A percentile compares a stretch with the other conserved stretches of the same genome.
Conservation (phyloP, 2,888 invertebrate species). For the Phasia obesa region DNA sequence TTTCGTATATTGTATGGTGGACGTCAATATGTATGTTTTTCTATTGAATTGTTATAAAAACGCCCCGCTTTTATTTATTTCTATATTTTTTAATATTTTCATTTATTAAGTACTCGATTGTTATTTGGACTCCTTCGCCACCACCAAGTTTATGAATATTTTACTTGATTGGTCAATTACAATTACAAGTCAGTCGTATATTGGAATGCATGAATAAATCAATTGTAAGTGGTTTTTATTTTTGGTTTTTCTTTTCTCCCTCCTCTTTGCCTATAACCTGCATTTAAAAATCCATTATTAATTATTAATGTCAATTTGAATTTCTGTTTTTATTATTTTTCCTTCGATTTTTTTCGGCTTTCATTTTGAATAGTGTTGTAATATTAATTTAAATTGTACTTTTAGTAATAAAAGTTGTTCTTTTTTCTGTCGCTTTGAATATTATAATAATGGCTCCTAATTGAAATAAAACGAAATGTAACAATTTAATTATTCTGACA, state of each 20-base stretch:
- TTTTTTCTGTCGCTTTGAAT: no score
- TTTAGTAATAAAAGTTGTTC: no score
- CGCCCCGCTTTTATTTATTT: not conserved
- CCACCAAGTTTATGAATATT: conserved; percentile 61
- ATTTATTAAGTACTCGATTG: conserved; percentile 48
- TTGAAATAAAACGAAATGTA: no score
- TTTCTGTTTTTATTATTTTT: conserved; percentile 24
- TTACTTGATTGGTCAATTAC: conserved; percentile 71
- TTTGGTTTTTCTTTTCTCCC: not conserved
- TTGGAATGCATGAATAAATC: conserved; percentile 37
- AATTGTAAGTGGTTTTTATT: conserved; percentile 31
- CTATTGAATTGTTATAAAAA: conserved; percentile 40
- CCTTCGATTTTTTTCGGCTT: no score
- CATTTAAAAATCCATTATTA: conserved; percentile 68
- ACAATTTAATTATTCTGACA: no score
- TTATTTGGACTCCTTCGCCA: conserved; percentile 42
- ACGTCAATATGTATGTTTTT: conserved; percentile 5
- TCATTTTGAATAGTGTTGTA: no score
- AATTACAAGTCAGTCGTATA: conserved; percentile 68
- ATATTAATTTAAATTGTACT: no score
- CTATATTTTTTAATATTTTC: not conserved
- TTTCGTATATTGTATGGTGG: not conserved
- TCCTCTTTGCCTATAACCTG: conserved; percentile 21
- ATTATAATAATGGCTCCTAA: no score
- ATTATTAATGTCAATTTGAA: conserved; percentile 60